Evolutionary conservation across 92 coral and sea anemone genomes (phyloP).

Genomic region (Virgularia gustaviana): DNA sequence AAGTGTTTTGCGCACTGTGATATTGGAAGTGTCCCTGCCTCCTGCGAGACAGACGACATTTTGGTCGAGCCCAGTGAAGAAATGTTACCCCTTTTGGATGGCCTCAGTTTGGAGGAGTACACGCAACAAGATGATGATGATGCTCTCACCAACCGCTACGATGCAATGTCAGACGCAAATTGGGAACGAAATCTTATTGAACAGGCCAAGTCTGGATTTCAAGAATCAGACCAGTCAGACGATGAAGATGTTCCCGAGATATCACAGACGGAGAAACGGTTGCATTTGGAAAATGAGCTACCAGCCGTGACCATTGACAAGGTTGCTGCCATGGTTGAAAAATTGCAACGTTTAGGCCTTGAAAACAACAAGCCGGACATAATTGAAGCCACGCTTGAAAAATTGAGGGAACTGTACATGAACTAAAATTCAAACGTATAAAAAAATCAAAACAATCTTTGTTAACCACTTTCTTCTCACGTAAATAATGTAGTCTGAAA

Average conservation of each 20-base stretch:
- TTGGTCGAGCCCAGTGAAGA: not conserved
- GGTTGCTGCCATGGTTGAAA: slow-evolving; percentile 6
- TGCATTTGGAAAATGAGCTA: not conserved
- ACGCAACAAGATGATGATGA: slow-evolving; percentile 7
- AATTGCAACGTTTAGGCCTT: slow-evolving; percentile 7
- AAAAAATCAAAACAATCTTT: too few relatives aligned
- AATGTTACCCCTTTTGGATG: not conserved
- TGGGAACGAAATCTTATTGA: slow-evolving; percentile 20
- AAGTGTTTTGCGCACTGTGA: slow-evolving; percentile 14
- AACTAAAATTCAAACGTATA: too few relatives aligned
- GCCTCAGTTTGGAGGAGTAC: not conserved
- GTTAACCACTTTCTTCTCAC: too few relatives aligned
- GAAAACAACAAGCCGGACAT: slow-evolving; percentile 1
- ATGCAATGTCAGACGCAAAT: not conserved
- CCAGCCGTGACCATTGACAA: not conserved
- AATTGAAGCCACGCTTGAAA: slow-evolving; percentile 10
- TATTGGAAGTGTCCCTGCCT: not conserved
- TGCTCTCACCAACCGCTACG: not conserved
- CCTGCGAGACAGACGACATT: not conserved
- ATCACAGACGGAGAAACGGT: too few relatives aligned
- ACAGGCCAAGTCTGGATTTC: too few relatives aligned
- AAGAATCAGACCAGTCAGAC: too few relatives aligned
- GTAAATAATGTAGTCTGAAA: too few relatives aligned
- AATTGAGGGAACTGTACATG: slow-evolving; percentile 3
- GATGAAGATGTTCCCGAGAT: too few relatives aligned